A percentile compares a stretch with the other conserved stretches of the same genome.
Evolutionary conservation across 2,797 vertebrate species (phyloP).

Genomic region (Tympanoctomys barrerae): DNA sequence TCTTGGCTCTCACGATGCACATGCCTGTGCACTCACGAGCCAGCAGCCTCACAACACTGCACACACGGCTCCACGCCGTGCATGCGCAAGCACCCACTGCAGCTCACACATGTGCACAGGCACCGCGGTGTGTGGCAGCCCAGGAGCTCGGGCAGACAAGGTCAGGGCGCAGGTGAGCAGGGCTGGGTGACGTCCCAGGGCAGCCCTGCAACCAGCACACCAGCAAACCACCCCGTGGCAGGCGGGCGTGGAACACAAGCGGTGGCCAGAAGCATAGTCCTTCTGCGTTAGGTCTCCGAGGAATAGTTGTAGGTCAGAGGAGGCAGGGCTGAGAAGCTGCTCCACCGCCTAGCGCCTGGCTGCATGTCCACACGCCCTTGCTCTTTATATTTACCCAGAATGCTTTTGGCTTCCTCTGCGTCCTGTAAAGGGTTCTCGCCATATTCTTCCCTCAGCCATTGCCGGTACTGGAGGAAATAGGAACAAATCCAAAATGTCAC

Average conservation of each 20-base stretch:
- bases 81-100: not conserved
- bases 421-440: conserved; percentile 94
- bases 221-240: not conserved
- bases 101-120: not conserved
- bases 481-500: conserved; percentile 50
- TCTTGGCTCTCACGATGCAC: not conserved
- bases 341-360: conserved; percentile 86
- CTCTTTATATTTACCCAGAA: conserved; percentile 91
- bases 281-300: conserved; percentile 85
- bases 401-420: conserved; percentile 91
- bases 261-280: conserved; percentile 58
- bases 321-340: conserved; percentile 85
- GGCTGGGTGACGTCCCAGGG: not conserved
- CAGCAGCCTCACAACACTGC: too few species aligned
- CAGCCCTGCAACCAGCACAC: conserved; percentile 24
- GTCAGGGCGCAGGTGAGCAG: not conserved
- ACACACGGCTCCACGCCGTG: not conserved
- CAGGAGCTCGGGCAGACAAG: not conserved
- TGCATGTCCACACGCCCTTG: conserved; percentile 84
- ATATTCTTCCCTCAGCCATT: conserved; percentile 94
- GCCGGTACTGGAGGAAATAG: conserved; percentile 90
- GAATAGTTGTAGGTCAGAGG: conserved; percentile 87
- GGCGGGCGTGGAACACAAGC: conserved; percentile 19
- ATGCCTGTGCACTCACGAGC: not conserved
- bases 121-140: not conserved